phyloP scores from a whole-genome alignment of 2,888 invertebrate species.

The Nudaria mundana region DNA sequence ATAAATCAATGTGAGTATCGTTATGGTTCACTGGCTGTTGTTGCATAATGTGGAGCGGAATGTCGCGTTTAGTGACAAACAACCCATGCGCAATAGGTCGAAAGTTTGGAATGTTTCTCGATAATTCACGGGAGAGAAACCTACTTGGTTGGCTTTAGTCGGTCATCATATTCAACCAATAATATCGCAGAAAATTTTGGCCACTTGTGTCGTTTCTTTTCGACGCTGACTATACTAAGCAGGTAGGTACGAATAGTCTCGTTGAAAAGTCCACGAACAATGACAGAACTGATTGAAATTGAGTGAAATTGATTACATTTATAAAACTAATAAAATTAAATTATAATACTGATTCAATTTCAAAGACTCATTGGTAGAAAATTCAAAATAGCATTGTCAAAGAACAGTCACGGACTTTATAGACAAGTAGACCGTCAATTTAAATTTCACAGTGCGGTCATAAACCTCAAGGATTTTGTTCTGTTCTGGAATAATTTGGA shows the following conservation, averaged over 20 bases:
- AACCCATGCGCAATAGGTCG: background rate
- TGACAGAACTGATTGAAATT: background rate
- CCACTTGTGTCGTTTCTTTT: no score
- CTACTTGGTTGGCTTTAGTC: background rate
- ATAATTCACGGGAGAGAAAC: background rate
- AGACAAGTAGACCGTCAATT: slow-evolving; percentile 33
- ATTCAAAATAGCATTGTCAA: background rate
- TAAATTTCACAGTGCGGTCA: slow-evolving; percentile 37
- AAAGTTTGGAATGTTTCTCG: background rate
- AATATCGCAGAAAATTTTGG: no score
- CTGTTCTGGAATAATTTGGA: slow-evolving; percentile 31
- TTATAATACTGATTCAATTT: background rate
- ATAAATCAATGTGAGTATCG: slow-evolving; percentile 27
- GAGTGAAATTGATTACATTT: background rate
- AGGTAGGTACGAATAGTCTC: no score
- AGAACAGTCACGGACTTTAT: slow-evolving; percentile 12
- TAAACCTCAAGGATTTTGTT: slow-evolving; percentile 34
- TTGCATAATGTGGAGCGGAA: slow-evolving; percentile 22
- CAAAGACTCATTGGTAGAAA: background rate
- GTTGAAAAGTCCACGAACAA: no score
- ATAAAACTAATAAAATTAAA: background rate
- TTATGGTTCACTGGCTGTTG: slow-evolving; percentile 25
- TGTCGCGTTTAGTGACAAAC: slow-evolving; percentile 5
- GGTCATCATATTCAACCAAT: no score
- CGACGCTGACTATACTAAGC: no score